Base-by-base conservation (phyloP, 2,797 vertebrate genomes). In the Malacoctenus gilli region DNA sequence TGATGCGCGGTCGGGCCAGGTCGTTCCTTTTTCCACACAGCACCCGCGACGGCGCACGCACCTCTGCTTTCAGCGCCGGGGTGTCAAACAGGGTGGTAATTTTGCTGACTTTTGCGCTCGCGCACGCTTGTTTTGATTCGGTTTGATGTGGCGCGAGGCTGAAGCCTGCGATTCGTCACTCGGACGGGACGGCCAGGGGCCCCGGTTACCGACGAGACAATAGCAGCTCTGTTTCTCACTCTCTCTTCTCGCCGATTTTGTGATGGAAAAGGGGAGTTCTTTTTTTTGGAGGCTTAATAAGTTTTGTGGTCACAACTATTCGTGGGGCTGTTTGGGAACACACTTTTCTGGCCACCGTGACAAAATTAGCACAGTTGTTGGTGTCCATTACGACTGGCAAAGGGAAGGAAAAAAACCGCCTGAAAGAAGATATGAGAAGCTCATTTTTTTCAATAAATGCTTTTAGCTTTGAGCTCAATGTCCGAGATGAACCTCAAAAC, bases 121-220 rank as follows among this genome's bases (percentile, higher is more conserved):
- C 69, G 21, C 40, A 39, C 62, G 67, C 65, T 77, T 62, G 54
- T 80, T 79, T 66, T 74, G 56, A 82, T 82, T 52, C 44, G 46
- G 54, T 71, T 77, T 68, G 68, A 78, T 72, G 83, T 73, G 68
- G 79, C 30, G 7, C 12, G 8, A 52, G 39, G 47, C 12, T 11
- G 41, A 19, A 59, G 36, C 32, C 53, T 83, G 62, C 55, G 58
- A 71, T 78, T 76, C 60, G 59, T 70, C 60, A 34, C 52, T 68
- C 67, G 22, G 58, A 75, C 59, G 59, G 41, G 68, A 57, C 4
- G 47, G 32, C 36, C 35, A n/a, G 44, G 13, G 40, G 35, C 54
- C 28, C 1, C 4, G 46, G 50, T 44, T 46, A 5, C 35, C 42
- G 32, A 0, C 11, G n/a, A 36, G 38, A 87, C 72, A 83, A 76